These are phyloP conservation scores for Merluccius polli DNA, from an alignment of 2,797 vertebrate species.

Conservation along the genomic window DNA sequence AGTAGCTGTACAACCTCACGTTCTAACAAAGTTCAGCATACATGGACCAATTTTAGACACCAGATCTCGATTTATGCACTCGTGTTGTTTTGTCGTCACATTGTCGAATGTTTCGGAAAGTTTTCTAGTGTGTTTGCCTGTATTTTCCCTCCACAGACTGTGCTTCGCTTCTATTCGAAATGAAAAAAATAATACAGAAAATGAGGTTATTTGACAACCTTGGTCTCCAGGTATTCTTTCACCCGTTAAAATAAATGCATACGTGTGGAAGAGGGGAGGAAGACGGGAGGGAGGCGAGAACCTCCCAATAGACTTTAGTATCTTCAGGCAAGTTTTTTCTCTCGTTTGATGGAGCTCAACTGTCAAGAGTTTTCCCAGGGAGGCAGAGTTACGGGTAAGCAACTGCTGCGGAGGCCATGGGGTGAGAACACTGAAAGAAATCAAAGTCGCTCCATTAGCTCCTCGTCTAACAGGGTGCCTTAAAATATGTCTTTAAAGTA, in stretches of 20 bases:
- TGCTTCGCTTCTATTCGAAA: no score
- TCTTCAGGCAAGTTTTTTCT: conserved; percentile 59
- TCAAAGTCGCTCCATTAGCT: conserved; percentile 16
- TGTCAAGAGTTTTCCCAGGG: conserved; percentile 43
- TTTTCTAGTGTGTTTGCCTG: no score
- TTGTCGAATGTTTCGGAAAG: not conserved
- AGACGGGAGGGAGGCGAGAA: conserved; percentile 23
- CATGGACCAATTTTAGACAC: no score
- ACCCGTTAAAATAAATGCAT: conserved; percentile 53
- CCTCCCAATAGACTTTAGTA: conserved; percentile 46
- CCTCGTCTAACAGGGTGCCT: conserved; percentile 28
- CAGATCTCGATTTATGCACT: no score
- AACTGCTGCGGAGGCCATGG: conserved; percentile 21
- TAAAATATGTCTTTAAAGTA: no score
- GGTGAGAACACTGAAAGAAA: conserved; percentile 13
- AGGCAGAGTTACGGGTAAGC: conserved; percentile 45
- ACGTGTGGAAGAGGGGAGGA: conserved; percentile 20
- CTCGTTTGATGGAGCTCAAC: conserved; percentile 59
- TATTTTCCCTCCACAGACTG: no score
- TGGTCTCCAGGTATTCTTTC: conserved; percentile 36
- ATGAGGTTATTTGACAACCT: conserved; percentile 47
- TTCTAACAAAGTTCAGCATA: no score
- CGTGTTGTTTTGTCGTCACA: not conserved
- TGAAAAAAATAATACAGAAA: not conserved
- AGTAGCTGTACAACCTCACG: no score